Evolutionary conservation across 2,113 vertebrate genomes (phyloP).

Genomic region (human (Homo sapiens)): GRCh38 chr1:40784001-40784500

Average conservation of each 20-base stretch:
- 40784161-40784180: constrained; percentile 91
- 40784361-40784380: constrained; percentile 94
- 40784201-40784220: constrained; percentile 87
- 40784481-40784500: constrained; percentile 33
- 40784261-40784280: constrained; percentile 82
- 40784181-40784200: constrained; percentile 90
- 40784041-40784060: constrained; percentile 13
- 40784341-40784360: constrained; percentile 95
- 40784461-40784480: neutral
- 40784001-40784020: constrained; percentile 64
- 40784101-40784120: constrained; percentile 78
- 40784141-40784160: constrained; percentile 89
- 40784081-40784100: constrained; percentile 70
- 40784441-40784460: neutral
- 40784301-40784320: constrained; percentile 85
- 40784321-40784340: constrained; percentile 90
- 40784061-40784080: constrained; percentile 48
- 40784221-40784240: constrained; percentile 90
- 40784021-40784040: constrained; percentile 49
- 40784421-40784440: neutral
- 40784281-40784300: constrained; percentile 79
- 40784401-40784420: constrained; percentile 91
- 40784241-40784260: constrained; percentile 82
- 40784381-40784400: constrained; percentile 95
- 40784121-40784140: constrained; percentile 81